Base-by-base conservation (phyloP, 2,113 vertebrate species). In the Onychostruthus taczanowskii region DNA sequence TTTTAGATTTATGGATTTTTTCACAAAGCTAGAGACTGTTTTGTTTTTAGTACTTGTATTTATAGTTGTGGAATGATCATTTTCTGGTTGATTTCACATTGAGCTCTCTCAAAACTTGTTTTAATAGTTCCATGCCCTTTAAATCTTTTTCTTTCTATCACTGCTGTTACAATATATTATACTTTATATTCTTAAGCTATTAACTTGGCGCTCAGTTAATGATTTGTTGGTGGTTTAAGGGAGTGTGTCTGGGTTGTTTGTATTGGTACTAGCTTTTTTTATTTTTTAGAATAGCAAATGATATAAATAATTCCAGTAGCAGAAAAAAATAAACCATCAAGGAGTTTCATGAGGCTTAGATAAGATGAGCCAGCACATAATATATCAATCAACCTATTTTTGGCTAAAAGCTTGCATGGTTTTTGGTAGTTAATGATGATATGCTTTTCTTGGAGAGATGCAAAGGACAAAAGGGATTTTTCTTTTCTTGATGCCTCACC, bases 21-120 rank as follows among this genome's bases (percentile, higher is more conserved):
- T 89, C 81, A 91, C 91, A 86, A 90, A 96, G 96, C 84, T 27
- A 12, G 87, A 96, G 89, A 96, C 97, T 96, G 85, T 96, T 97
- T 98, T 96, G 80, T 44, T 97, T 98, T 98, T 97, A 98, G 92
- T 96, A 92, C 94, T 96, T 94, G 87, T 97, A 97, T 97, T 97
- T 98, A 97, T 96, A 81, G 97, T 87, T 78, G 93, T 88, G 81
- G 95, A 94, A 97, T 95, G 93, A 97, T 97, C 91, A 93, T 98
- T 98, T 98, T 98, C 98, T 98, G 97, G 94, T 97, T 97, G 97
- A 91, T 96, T 98, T 98, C 98, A 98, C 98, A 97, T 5, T 80
- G 76, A 97, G 96, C 83, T 96, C 94, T 95, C 95, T 97, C 77
- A 96, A 95, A 97, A 98, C 93, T 97, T 97, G 95, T 97, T 96